These are phyloP conservation scores for Cantharis lateralis DNA, from an alignment of 2,888 invertebrate genomes.

Conservation along the genomic window DNA sequence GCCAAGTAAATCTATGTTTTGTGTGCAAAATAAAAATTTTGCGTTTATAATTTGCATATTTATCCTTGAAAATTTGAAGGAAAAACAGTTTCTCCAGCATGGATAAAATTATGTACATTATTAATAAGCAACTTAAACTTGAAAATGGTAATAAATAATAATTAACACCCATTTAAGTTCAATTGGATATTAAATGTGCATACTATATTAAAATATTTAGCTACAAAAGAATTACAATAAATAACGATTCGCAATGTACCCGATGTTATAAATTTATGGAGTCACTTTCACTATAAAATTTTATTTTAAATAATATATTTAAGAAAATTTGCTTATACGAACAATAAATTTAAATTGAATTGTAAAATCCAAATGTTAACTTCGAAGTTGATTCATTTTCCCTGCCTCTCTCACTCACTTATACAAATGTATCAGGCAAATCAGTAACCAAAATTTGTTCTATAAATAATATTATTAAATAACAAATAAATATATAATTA, in stretches of 20 bases:
- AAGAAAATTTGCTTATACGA: no score
- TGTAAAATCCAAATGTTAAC: not conserved
- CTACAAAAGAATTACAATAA: not conserved
- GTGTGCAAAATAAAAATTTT: not conserved
- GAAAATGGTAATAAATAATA: not conserved
- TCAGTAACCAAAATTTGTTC: not conserved
- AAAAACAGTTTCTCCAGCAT: not conserved
- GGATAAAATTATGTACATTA: not conserved
- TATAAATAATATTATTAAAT: not conserved
- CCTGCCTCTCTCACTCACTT: not conserved
- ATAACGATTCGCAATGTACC: not conserved
- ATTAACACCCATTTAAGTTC: not conserved
- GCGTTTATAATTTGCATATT: not conserved
- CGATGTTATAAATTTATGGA: not conserved
- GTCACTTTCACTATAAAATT: not conserved
- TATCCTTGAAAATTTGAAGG: not conserved
- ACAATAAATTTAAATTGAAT: not conserved
- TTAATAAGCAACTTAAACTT: not conserved
- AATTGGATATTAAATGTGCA: not conserved
- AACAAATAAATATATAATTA: not conserved
- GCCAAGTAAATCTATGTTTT: not conserved
- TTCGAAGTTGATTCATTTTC: not conserved
- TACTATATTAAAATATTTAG: not conserved
- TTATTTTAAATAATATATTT: not conserved
- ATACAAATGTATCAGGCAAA: not conserved